Evolutionary conservation across 2,888 invertebrate species (phyloP).

Genomic region (Salpingus planirostris): DNA sequence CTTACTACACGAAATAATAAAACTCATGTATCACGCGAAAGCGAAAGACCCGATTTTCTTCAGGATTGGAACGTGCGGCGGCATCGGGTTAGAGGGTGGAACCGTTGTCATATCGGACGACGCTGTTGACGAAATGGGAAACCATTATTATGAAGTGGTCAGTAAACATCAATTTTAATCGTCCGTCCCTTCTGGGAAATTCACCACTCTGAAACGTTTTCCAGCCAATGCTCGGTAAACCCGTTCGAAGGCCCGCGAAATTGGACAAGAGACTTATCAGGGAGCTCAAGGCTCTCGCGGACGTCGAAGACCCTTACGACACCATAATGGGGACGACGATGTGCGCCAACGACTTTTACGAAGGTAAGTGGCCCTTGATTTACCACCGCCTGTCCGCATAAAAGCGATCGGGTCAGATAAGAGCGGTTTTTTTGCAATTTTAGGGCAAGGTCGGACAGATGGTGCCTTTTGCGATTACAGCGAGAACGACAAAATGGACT

Average conservation of each 20-base stretch:
- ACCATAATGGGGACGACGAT: constrained; percentile 87
- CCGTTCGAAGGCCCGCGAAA: constrained; percentile 70
- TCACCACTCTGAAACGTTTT: not conserved
- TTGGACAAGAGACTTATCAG: constrained; percentile 72
- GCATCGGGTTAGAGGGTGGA: constrained; percentile 85
- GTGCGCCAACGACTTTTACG: constrained; percentile 97
- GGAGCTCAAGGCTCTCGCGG: constrained; percentile 68
- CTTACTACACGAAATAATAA: constrained; percentile 90
- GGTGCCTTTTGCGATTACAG: constrained; percentile 95
- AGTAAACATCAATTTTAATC: no score
- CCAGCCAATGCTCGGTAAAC: constrained; percentile 78
- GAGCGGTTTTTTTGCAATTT: no score
- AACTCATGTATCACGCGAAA: constrained; percentile 89
- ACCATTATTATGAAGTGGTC: constrained; percentile 77
- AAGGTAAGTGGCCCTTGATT: constrained; percentile 64
- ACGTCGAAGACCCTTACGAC: constrained; percentile 74
- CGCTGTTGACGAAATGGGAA: constrained; percentile 79
- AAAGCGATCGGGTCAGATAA: no score
- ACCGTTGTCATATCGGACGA: constrained; percentile 91
- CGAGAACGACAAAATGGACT: constrained; percentile 84
- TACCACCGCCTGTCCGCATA: constrained; percentile 4
- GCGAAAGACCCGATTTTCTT: constrained; percentile 85
- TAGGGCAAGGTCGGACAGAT: constrained; percentile 88
- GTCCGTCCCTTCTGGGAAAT: no score
- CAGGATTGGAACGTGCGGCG: constrained; percentile 90